Evolutionary conservation across 2,797 vertebrate species (phyloP).

Genomic region (Hyperoplus immaculatus): DNA sequence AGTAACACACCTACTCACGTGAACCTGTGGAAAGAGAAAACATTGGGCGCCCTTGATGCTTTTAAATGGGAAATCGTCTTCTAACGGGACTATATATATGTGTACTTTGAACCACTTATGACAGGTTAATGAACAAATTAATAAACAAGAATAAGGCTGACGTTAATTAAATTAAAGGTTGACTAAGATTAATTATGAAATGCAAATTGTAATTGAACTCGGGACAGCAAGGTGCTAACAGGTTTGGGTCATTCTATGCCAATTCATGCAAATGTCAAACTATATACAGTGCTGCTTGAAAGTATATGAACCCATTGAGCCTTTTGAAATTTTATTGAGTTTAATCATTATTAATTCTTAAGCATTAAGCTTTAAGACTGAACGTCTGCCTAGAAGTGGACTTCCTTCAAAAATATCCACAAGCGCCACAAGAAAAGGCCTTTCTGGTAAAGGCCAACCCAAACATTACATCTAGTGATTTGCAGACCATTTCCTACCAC

Average conservation of each 20-base stretch:
- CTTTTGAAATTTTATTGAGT: too few relatives aligned
- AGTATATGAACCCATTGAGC: too few relatives aligned
- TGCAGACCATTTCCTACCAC: too few relatives aligned
- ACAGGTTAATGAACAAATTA: constrained; percentile 52
- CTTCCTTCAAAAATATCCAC: too few relatives aligned
- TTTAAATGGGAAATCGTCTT: not conserved
- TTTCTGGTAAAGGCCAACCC: too few relatives aligned
- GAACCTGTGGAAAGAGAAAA: constrained; percentile 13
- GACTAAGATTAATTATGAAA: constrained; percentile 78
- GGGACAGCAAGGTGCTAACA: constrained; percentile 30
- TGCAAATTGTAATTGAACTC: constrained; percentile 67
- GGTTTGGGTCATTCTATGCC: constrained; percentile 44
- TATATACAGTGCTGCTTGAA: not conserved
- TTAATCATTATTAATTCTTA: too few relatives aligned
- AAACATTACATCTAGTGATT: too few relatives aligned
- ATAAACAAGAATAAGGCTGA: constrained; percentile 33
- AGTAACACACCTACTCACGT: not conserved
- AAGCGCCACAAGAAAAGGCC: too few relatives aligned
- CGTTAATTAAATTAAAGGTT: constrained; percentile 78
- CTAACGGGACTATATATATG: not conserved
- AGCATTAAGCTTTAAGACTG: too few relatives aligned
- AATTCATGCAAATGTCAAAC: constrained; percentile 57
- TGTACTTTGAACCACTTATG: constrained; percentile 17
- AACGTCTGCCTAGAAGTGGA: too few relatives aligned
- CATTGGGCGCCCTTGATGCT: not conserved